Conservation (phyloP, 2,113 vertebrate genomes). For the Silurus glanis region DNA sequence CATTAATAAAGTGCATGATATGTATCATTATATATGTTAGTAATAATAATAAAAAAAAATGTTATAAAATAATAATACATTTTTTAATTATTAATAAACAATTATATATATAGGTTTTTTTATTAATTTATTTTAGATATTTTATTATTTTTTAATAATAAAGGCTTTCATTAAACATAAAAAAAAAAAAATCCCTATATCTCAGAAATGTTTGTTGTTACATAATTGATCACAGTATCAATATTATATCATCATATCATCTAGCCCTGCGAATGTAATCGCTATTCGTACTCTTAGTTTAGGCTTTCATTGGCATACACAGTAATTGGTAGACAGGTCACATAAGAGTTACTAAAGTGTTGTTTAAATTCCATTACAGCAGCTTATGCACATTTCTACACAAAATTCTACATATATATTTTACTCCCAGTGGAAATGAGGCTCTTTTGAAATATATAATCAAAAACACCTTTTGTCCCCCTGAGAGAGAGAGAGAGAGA, state of each 20-base stretch:
- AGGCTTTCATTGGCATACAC: not conserved
- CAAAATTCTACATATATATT: not conserved
- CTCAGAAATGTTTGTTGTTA: not conserved
- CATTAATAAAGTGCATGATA: not conserved
- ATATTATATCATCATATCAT: not conserved
- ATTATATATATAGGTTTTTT: not conserved
- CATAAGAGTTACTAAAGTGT: not conserved
- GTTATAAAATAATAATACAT: not conserved
- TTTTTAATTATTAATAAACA: not conserved
- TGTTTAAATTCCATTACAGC: not conserved
- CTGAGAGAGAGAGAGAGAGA: constrained; percentile 3
- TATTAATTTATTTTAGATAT: too few relatives aligned
- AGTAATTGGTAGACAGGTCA: constrained; percentile 6
- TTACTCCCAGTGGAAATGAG: constrained; percentile 3
- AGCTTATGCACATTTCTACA: not conserved
- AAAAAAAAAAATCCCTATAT: not conserved
- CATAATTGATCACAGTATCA: not conserved
- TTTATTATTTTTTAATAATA: too few relatives aligned
- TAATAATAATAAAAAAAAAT: too few relatives aligned
- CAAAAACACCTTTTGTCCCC: constrained; percentile 15
- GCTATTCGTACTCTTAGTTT: not conserved
- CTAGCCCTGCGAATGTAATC: too few relatives aligned
- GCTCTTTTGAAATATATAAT: constrained; percentile 1
- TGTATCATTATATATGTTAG: not conserved
- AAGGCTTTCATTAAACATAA: too few relatives aligned